These are phyloP conservation scores for Itoplectis maculator DNA, from an alignment of 2,888 invertebrate genomes.

Conservation along the genomic window DNA sequence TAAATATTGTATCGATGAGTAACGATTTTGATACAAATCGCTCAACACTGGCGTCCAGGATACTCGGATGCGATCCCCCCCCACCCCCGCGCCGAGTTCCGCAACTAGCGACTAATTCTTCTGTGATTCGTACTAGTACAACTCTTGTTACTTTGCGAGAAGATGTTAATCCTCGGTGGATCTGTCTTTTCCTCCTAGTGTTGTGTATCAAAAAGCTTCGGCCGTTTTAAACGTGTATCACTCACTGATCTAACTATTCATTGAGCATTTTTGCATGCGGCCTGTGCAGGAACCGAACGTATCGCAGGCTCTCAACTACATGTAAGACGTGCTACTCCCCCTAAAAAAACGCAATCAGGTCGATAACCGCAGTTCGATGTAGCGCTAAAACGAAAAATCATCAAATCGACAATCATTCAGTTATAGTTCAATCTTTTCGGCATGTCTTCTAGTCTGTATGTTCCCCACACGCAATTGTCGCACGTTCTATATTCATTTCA, in stretches of 20 bases:
- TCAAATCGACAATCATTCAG: constrained; percentile 42
- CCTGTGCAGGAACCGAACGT: constrained; percentile 68
- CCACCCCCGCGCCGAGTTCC: too few relatives aligned
- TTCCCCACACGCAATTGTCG: constrained; percentile 46
- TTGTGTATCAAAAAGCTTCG: constrained; percentile 22
- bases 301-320: constrained; percentile 67
- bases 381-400: constrained; percentile 29
- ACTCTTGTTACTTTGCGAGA: constrained; percentile 17
- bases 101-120: constrained; percentile 46
- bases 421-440: constrained; percentile 10
- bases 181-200: not conserved
- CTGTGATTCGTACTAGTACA: constrained; percentile 49
- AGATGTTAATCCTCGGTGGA: constrained; percentile 31
- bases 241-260: constrained; percentile 51
- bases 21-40: constrained; percentile 24
- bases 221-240: constrained; percentile 27
- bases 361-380: constrained; percentile 17
- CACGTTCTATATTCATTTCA: constrained; percentile 53
- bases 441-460: constrained; percentile 56
- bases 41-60: constrained; percentile 1
- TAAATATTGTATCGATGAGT: not conserved
- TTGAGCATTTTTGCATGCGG: constrained; percentile 73
- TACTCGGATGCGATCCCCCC: not conserved
- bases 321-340: constrained; percentile 55
- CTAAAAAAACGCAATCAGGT: constrained; percentile 19